A percentile compares a stretch with the other conserved stretches of the same genome.
Conservation (phyloP, 2,113 vertebrate species). For the Notarius lentiginosus region DNA sequence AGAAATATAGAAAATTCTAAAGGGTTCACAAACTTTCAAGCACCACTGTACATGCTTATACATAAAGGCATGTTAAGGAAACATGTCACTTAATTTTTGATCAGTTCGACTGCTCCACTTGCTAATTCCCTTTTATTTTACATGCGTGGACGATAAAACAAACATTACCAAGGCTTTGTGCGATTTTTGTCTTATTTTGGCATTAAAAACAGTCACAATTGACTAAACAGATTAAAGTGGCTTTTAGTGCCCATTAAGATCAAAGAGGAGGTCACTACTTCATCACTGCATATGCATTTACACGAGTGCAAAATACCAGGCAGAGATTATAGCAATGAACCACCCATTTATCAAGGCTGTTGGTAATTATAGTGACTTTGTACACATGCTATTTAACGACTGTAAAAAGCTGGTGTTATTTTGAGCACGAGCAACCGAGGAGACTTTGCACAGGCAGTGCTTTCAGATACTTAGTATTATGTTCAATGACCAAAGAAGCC, state of each 20-base stretch:
- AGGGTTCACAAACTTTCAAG: too few relatives aligned
- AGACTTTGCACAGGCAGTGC: conserved; percentile 7
- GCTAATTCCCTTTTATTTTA: not conserved
- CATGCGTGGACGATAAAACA: not conserved
- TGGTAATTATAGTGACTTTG: conserved; percentile 19
- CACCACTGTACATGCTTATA: too few relatives aligned
- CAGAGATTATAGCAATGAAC: conserved; percentile 24
- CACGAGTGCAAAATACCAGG: conserved; percentile 17
- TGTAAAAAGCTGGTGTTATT: conserved; percentile 11
- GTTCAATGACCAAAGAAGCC: not conserved
- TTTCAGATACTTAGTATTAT: conserved; percentile 4
- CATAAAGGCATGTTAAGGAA: not conserved
- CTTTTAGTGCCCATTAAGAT: conserved; percentile 31
- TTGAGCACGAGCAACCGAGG: not conserved
- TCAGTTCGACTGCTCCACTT: not conserved
- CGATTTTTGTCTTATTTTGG: not conserved
- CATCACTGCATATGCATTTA: conserved; percentile 16
- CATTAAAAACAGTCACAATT: not conserved
- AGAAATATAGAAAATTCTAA: too few relatives aligned
- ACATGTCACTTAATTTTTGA: not conserved
- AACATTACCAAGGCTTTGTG: not conserved
- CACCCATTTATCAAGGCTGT: conserved; percentile 27
- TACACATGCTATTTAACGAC: conserved; percentile 19
- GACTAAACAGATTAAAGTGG: conserved; percentile 23
- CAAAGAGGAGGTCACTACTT: conserved; percentile 9